Evolutionary conservation across 2,797 vertebrate species (phyloP).

Genomic region (Xenops minutus): DNA sequence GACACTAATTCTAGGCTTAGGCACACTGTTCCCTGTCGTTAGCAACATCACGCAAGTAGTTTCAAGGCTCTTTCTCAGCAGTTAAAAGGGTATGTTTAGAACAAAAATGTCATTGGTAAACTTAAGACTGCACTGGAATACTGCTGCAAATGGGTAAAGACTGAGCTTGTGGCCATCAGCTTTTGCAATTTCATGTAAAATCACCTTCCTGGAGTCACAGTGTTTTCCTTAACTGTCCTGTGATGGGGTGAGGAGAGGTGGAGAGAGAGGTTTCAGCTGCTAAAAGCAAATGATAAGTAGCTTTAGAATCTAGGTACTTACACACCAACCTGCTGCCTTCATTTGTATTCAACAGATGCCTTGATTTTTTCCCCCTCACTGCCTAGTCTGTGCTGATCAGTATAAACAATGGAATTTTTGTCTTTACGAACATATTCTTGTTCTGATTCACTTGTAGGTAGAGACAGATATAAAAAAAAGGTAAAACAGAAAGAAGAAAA

Average conservation of each 20-base stretch:
- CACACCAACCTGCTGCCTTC: conserved; percentile 64
- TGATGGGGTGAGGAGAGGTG: neutral
- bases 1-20: conserved; percentile 32
- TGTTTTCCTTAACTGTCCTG: neutral
- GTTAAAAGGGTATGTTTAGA: neutral
- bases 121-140: neutral
- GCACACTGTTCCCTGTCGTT: neutral
- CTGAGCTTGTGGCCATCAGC: neutral
- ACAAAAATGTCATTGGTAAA: conserved; percentile 15
- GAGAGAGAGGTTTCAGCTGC: neutral
- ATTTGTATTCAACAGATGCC: conserved; percentile 72
- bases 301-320: conserved; percentile 22
- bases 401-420: conserved; percentile 74
- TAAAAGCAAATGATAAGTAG: conserved; percentile 39
- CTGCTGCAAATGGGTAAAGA: neutral
- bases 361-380: conserved; percentile 52
- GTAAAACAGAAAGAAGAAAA: neutral
- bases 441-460: conserved; percentile 52
- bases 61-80: conserved; percentile 24
- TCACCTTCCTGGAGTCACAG: neutral
- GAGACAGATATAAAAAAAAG: neutral
- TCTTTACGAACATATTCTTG: conserved; percentile 62
- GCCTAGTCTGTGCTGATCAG: conserved; percentile 61
- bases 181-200: neutral
- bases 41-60: neutral